These are phyloP conservation scores for Stenchaetothrips biformis DNA, from an alignment of 2,888 invertebrate genomes.

Conservation along the genomic window DNA sequence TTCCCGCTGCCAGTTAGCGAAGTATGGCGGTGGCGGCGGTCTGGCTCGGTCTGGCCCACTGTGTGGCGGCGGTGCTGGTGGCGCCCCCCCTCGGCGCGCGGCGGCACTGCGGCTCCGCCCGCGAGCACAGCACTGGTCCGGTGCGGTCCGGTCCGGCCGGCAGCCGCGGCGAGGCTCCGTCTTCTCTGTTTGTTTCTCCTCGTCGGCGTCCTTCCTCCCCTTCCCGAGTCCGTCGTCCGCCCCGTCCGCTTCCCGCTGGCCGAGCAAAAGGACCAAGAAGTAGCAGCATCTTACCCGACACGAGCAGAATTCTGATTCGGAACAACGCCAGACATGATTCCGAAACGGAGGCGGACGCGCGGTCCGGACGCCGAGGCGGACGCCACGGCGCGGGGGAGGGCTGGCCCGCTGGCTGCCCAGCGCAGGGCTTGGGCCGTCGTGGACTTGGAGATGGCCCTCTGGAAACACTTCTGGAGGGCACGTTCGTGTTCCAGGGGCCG, in stretches of 20 bases:
- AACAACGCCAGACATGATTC: constrained; percentile 1
- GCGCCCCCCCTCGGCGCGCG: neutral
- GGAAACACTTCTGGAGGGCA: too few species aligned
- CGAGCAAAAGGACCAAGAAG: neutral
- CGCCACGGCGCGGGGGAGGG: too few species aligned
- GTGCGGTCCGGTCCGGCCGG: neutral
- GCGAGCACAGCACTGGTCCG: neutral
- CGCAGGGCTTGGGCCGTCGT: neutral
- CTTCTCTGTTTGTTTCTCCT: neutral
- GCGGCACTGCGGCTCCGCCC: neutral
- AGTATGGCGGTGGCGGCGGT: too few species aligned
- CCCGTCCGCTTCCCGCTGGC: neutral
- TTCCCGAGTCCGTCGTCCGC: neutral
- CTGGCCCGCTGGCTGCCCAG: neutral
- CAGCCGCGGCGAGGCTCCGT: neutral
- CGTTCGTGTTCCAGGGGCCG: too few species aligned
- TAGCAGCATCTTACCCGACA: constrained; percentile 8
- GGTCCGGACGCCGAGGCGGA: too few species aligned
- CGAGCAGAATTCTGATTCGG: constrained; percentile 15
- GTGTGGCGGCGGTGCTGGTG: neutral
- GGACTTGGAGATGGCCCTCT: too few species aligned
- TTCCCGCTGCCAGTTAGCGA: too few species aligned
- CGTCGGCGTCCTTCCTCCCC: neutral
- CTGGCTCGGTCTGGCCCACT: too few species aligned
- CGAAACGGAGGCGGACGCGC: neutral